A percentile compares a stretch with the other conserved stretches of the same genome.
phyloP scores from a whole-genome alignment of 2,797 vertebrate genomes.

The Sebastes taczanowskii region DNA sequence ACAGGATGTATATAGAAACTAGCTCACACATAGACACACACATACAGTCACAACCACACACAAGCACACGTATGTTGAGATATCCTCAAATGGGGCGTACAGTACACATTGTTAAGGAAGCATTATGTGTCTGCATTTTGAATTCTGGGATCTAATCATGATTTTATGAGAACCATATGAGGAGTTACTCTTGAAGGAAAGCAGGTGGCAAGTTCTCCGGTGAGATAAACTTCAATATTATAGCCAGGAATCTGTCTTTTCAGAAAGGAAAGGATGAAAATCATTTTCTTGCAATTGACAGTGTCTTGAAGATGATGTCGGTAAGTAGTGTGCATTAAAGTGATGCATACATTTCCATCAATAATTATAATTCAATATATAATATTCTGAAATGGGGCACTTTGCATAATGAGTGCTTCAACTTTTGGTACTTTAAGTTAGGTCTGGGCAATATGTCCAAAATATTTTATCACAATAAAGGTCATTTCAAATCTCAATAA shows the following conservation, averaged over 20 bases:
- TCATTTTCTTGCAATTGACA: neutral
- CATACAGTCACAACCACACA: neutral
- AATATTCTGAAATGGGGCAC: neutral
- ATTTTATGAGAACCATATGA: conserved; percentile 40
- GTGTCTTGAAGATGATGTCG: neutral
- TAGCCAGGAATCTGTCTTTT: neutral
- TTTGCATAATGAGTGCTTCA: neutral
- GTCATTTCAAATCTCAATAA: too few relatives aligned
- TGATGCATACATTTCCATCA: neutral
- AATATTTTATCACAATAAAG: too few relatives aligned
- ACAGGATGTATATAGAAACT: conserved; percentile 36
- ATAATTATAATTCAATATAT: neutral
- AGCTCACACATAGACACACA: conserved; percentile 8
- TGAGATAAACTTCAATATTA: neutral
- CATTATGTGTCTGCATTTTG: conserved; percentile 23
- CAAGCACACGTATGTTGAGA: conserved; percentile 5
- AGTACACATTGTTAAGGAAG: conserved; percentile 15
- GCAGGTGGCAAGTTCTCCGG: neutral
- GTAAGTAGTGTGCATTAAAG: neutral
- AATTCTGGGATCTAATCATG: conserved; percentile 26
- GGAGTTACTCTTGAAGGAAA: neutral
- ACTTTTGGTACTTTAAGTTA: neutral
- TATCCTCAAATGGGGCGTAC: conserved; percentile 14
- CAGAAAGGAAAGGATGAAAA: neutral
- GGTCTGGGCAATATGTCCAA: too few relatives aligned